These are phyloP conservation scores for Microcaecilia unicolor DNA, from an alignment of 2,797 vertebrate genomes.

Conservation along the genomic window DNA sequence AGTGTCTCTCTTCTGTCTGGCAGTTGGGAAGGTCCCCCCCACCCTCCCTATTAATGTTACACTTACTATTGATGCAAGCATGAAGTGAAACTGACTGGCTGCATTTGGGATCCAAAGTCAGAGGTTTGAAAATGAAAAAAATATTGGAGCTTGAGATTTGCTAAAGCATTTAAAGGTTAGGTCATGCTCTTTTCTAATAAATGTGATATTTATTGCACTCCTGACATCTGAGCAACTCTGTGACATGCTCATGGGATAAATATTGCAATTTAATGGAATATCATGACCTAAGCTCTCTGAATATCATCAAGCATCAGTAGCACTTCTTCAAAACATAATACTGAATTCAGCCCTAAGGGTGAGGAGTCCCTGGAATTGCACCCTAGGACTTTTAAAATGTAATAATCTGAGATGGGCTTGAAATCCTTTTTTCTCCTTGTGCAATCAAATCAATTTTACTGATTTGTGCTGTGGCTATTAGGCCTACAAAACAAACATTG, in stretches of 20 bases:
- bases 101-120: slow-evolving; percentile 18
- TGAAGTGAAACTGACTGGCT: slow-evolving; percentile 3
- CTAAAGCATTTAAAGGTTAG: slow-evolving; percentile 33
- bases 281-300: slow-evolving; percentile 20
- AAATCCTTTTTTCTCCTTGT: slow-evolving; percentile 18
- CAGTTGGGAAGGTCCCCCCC: slow-evolving; percentile 9
- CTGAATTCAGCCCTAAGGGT: not conserved
- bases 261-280: slow-evolving; percentile 27
- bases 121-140: slow-evolving; percentile 22
- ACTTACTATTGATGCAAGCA: slow-evolving; percentile 13
- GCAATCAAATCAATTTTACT: slow-evolving; percentile 1
- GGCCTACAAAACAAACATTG: not conserved
- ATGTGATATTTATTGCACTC: slow-evolving; percentile 36
- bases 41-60: slow-evolving; percentile 9
- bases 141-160: slow-evolving; percentile 8
- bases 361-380: not conserved
- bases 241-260: slow-evolving; percentile 34
- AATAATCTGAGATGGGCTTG: slow-evolving; percentile 9
- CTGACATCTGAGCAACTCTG: slow-evolving; percentile 31
- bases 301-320: slow-evolving; percentile 8
- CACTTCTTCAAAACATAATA: slow-evolving; percentile 11
- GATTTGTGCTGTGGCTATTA: slow-evolving; percentile 8
- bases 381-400: slow-evolving; percentile 20
- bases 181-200: slow-evolving; percentile 27
- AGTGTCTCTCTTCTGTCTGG: too few species aligned